Evolutionary conservation across 2,113 vertebrate species (phyloP).

Genomic region (Paramormyrops kingsleyae): DNA sequence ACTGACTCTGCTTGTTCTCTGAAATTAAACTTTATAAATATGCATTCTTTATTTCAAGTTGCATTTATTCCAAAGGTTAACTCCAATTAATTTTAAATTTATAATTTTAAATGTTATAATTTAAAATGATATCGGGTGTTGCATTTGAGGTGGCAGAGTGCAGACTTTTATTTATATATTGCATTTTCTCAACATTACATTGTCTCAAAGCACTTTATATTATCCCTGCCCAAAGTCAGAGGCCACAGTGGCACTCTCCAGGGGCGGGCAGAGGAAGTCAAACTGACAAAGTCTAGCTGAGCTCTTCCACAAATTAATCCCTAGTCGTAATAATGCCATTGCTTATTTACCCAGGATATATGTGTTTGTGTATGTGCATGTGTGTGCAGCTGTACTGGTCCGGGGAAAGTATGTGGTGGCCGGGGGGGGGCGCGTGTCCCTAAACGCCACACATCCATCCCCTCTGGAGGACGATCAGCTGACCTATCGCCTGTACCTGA

Average conservation of each 20-base stretch:
- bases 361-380: not conserved
- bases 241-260: not conserved
- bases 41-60: not conserved
- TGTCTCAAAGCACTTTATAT: not conserved
- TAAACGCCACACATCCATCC: slow-evolving; percentile 72
- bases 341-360: not conserved
- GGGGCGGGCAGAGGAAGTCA: not conserved
- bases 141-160: not conserved
- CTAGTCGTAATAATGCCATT: not conserved
- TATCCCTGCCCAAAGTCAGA: not conserved
- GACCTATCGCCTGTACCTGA: slow-evolving; percentile 71
- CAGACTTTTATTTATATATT: not conserved
- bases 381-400: slow-evolving; percentile 65
- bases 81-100: not conserved
- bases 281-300: not conserved
- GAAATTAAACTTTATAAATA: not conserved
- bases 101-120: too few relatives aligned
- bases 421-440: slow-evolving; percentile 60
- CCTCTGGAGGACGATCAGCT: slow-evolving; percentile 71
- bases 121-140: not conserved
- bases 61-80: not conserved
- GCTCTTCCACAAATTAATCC: not conserved
- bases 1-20: not conserved
- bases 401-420: slow-evolving; percentile 69
- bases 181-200: not conserved